phyloP scores from a whole-genome alignment of 23 tunicate genomes.

The Phallusia fumigata region DNA sequence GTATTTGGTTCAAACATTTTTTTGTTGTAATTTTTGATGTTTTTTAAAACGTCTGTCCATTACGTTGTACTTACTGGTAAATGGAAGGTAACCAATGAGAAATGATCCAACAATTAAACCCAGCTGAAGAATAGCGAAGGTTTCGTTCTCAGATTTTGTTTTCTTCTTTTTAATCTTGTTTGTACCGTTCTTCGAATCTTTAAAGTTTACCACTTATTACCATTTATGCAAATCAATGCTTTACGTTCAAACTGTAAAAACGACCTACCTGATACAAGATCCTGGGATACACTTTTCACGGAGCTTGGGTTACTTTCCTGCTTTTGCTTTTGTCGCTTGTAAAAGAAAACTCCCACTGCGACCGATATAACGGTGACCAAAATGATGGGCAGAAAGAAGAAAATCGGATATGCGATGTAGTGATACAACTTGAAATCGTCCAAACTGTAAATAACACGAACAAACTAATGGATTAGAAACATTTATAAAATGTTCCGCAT shows the following conservation, averaged over 20 bases:
- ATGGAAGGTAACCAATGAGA: slow-evolving; percentile 12
- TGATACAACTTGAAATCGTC: slow-evolving; percentile 3
- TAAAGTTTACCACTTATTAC: neutral
- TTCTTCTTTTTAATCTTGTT: neutral
- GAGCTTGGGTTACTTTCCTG: neutral
- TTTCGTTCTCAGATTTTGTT: neutral
- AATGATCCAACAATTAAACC: slow-evolving; percentile 1
- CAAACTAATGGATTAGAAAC: too few relatives aligned
- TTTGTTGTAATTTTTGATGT: too few relatives aligned
- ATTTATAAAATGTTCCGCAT: too few relatives aligned
- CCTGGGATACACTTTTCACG: neutral
- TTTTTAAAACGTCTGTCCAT: too few relatives aligned
- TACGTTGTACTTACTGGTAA: neutral
- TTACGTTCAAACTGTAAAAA: neutral
- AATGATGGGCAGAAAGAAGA: slow-evolving; percentile 34
- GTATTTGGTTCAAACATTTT: too few relatives aligned
- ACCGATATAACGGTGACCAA: neutral
- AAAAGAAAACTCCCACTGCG: neutral
- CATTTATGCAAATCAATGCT: too few relatives aligned
- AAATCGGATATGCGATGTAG: slow-evolving; percentile 21
- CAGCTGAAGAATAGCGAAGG: neutral
- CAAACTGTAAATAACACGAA: neutral
- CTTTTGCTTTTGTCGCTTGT: neutral
- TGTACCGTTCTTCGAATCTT: neutral
- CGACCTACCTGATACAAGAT: neutral